Percentiles rank a stretch among this genome's conserved stretches.
Conservation (phyloP, 2,113 vertebrate species). For the Oophaga pumilio region DNA sequence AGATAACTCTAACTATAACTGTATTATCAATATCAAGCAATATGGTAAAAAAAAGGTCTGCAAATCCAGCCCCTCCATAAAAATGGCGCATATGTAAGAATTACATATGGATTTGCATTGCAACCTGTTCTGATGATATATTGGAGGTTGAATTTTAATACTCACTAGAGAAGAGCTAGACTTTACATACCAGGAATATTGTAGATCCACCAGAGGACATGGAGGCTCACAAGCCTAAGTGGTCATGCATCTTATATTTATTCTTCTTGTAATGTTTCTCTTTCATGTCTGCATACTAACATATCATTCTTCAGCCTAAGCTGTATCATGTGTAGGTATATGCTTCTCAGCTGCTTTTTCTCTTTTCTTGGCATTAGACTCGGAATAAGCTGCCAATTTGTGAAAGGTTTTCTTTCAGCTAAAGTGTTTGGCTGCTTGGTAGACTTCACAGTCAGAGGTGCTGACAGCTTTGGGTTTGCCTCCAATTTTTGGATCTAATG, state of each 20-base stretch:
- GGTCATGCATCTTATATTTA: neutral
- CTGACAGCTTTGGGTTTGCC: conserved; percentile 57
- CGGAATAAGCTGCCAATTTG: conserved; percentile 34
- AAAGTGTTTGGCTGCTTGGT: conserved; percentile 51
- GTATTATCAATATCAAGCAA: too few relatives aligned
- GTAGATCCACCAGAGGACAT: neutral
- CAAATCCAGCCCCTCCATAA: too few relatives aligned
- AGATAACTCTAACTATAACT: too few relatives aligned
- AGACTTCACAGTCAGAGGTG: conserved; percentile 53
- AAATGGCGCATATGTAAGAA: too few relatives aligned
- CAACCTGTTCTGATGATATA: neutral
- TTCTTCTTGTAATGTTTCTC: neutral
- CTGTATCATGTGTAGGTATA: conserved; percentile 30
- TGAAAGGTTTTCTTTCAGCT: conserved; percentile 55
- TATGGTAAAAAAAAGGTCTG: too few relatives aligned
- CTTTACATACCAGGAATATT: neutral
- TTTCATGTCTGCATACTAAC: conserved; percentile 21
- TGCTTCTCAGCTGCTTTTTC: conserved; percentile 36
- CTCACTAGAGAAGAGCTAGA: neutral
- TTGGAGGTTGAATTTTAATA: neutral
- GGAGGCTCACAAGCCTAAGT: neutral
- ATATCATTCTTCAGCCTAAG: conserved; percentile 34
- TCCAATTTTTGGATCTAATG: conserved; percentile 49
- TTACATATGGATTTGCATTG: too few relatives aligned
- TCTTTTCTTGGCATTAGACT: conserved; percentile 39